phyloP scores from a whole-genome alignment of 2,113 vertebrate species.

The Rhegmatorhina hoffmannsi region DNA sequence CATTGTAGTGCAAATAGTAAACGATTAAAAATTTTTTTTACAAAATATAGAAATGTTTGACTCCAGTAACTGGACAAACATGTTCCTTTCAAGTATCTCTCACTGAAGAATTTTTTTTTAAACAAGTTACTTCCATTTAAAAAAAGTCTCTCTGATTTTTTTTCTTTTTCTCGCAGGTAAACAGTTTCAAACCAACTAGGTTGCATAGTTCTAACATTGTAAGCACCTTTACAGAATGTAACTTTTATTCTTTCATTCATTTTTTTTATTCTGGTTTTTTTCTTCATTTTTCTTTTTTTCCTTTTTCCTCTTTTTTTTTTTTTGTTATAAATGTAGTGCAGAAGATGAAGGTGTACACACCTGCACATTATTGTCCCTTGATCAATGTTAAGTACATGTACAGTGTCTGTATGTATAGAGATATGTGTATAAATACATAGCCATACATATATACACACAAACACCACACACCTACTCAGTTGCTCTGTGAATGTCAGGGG shows the following conservation, averaged over 20 bases:
- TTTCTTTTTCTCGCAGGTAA: slow-evolving; percentile 85
- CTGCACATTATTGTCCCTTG: slow-evolving; percentile 66
- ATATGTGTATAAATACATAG: slow-evolving; percentile 17
- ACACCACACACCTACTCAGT: slow-evolving; percentile 52
- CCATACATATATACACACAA: slow-evolving; percentile 42
- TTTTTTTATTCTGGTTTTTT: slow-evolving; percentile 63
- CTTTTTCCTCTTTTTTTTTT: background rate
- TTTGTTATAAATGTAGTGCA: slow-evolving; percentile 73
- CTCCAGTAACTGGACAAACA: slow-evolving; percentile 97
- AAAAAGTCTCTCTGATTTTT: slow-evolving; percentile 78
- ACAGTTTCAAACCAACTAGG: slow-evolving; percentile 91
- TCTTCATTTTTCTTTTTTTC: slow-evolving; percentile 56
- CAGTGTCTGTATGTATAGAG: slow-evolving; percentile 35
- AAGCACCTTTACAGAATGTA: slow-evolving; percentile 88
- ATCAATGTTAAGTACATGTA: slow-evolving; percentile 20
- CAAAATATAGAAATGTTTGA: slow-evolving; percentile 97
- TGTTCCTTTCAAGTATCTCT: slow-evolving; percentile 99
- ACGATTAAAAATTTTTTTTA: slow-evolving; percentile 83
- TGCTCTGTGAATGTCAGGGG: slow-evolving; percentile 45
- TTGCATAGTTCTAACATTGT: slow-evolving; percentile 98
- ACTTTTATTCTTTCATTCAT: slow-evolving; percentile 80
- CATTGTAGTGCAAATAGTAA: slow-evolving; percentile 98
- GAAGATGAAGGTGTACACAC: slow-evolving; percentile 76
- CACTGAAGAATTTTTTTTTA: slow-evolving; percentile 81
- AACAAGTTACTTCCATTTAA: slow-evolving; percentile 81